Base-by-base conservation (phyloP, 1,140 invertebrate genomes). In the Vanessa atalanta region DNA sequence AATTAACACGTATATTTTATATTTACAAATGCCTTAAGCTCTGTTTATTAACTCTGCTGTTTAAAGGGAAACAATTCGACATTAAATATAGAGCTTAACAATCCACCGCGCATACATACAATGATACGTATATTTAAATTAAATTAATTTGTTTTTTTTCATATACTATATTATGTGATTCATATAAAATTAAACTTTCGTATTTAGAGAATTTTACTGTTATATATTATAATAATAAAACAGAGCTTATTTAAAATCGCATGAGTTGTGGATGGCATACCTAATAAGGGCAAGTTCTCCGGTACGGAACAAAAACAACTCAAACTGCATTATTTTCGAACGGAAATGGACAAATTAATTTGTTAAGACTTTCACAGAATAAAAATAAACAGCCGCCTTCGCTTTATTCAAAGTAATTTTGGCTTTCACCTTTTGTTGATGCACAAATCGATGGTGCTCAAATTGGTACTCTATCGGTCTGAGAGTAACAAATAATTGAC, bases 381-480 rank as follows among this genome's bases (percentile, higher is more conserved):
- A 88, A 86, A 86, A 85, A 86, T 86, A 80, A 83, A 84, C 79
- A 73, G 73, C 50, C 51, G 75, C 75, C 78, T 83, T 80, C 82
- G 79, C 86, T 79, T 79, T 75, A 80, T 79, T 76, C 79, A 47
- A 50, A 23, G 53, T 57, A 57, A 57, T 51, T 86, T 85, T 78
- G 67, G 77, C 87, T 90, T 88, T 90, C 86, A 87, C 87, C 82
- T 79, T 82, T 88, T 87, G 83, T 84, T 76, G 72, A 70, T 78
- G 76, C 57, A 55, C 15, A 70, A 77, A 75, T 67, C 72, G 65
- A 79, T 80, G 78, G 73, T 71, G 31, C 72, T 73, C 31, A 73
- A 79, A 77, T 79, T 81, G 73, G 64, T 68, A 47, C 51, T 47
- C 13, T 26, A 37, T 67, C 48, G 23, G 7, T 68, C 37, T 47